These are phyloP conservation scores for Prunella himalayana DNA, from an alignment of 2,113 vertebrate species.

Conservation along the genomic window DNA sequence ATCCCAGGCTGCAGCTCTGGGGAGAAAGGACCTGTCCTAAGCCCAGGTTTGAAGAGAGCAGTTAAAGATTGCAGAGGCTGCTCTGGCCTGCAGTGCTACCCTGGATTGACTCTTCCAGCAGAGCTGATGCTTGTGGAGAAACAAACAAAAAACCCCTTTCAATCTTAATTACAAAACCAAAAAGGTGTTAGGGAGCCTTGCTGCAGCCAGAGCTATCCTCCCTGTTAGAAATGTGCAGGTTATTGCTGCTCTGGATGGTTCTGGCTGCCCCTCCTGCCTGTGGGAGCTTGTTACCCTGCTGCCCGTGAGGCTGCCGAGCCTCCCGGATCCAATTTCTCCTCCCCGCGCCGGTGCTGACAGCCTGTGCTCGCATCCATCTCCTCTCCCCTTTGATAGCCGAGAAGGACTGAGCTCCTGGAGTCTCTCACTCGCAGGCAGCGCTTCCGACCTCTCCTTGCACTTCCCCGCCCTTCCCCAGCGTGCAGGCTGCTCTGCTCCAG, in stretches of 20 bases:
- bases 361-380: not conserved
- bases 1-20: not conserved
- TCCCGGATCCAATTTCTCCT: not conserved
- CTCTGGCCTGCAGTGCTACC: not conserved
- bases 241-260: not conserved
- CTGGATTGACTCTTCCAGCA: not conserved
- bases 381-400: not conserved
- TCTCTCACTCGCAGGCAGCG: rapidly evolving
- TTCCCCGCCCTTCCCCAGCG: not conserved
- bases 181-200: not conserved
- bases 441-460: not conserved
- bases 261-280: not conserved
- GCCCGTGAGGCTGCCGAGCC: not conserved
- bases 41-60: not conserved
- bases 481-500: not conserved
- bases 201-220: not conserved
- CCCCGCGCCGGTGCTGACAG: not conserved
- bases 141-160: not conserved
- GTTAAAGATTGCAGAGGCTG: not conserved
- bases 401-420: not conserved
- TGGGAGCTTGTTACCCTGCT: conserved; percentile 36
- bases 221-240: not conserved
- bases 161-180: not conserved
- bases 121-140: not conserved
- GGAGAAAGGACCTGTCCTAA: not conserved